Percentiles rank a stretch among this genome's conserved stretches.
Evolutionary conservation across 2,888 invertebrate species (phyloP).

Genomic region (Papilio gigon): DNA sequence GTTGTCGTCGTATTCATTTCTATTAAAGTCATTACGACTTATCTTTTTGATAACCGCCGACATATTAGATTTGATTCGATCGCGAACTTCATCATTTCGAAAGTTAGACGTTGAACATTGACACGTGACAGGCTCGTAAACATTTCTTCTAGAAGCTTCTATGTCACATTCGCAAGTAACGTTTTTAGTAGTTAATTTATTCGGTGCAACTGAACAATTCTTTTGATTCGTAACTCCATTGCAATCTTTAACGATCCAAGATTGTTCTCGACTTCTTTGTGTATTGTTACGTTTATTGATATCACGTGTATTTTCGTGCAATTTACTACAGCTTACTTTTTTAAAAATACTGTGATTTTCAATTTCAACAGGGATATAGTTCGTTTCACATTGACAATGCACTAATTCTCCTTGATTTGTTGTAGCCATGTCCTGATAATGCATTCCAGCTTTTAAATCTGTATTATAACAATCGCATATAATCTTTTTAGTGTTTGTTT

Average conservation of each 20-base stretch:
- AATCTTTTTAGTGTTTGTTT: neutral
- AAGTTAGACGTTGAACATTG: slow-evolving; percentile 11
- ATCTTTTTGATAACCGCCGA: neutral
- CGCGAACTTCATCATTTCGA: neutral
- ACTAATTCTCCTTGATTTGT: slow-evolving; percentile 1
- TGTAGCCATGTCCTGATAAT: too few species aligned
- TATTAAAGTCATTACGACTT: slow-evolving; percentile 8
- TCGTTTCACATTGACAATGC: neutral
- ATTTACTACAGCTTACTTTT: slow-evolving; percentile 1
- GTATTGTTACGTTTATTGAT: neutral
- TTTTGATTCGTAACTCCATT: slow-evolving; percentile 5
- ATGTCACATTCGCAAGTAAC: slow-evolving; percentile 47
- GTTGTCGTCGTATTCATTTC: slow-evolving; percentile 1
- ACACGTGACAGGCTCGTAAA: neutral
- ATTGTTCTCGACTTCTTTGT: slow-evolving; percentile 11
- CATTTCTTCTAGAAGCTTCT: neutral
- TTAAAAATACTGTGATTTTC: neutral
- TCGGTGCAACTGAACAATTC: neutral
- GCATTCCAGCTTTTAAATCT: neutral
- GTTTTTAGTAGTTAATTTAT: slow-evolving; percentile 30
- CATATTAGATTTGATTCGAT: neutral
- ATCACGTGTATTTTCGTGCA: neutral
- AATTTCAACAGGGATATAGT: neutral
- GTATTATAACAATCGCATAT: slow-evolving; percentile 2
- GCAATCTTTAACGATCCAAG: slow-evolving; percentile 11